Evolutionary conservation across 1,140 invertebrate species (phyloP).

Genomic region (Apis laboriosa): DNA sequence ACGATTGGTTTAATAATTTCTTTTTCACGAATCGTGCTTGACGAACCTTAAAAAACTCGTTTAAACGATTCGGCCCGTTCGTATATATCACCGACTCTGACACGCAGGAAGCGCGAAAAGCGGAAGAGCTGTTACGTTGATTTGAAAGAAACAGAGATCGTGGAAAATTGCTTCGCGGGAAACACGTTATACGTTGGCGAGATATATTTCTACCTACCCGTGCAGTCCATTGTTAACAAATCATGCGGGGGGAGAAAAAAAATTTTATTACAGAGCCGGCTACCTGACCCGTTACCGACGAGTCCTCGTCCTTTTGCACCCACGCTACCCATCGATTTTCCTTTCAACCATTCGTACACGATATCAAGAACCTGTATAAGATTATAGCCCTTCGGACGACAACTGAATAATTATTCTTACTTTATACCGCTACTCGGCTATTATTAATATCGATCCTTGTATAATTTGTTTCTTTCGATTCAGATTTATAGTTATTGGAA

Average conservation of each 20-base stretch:
- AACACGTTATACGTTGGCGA: conserved; percentile 44
- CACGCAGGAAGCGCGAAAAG: conserved; percentile 18
- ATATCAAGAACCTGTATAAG: background rate
- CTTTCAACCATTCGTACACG: background rate
- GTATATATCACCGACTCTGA: conserved; percentile 18
- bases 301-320: conserved; percentile 33
- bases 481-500: no score
- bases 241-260: conserved; percentile 31
- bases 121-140: conserved; percentile 38
- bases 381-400: background rate
- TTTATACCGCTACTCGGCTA: background rate
- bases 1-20: background rate
- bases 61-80: conserved; percentile 10
- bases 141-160: conserved; percentile 51
- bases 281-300: conserved; percentile 40
- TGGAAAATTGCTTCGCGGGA: conserved; percentile 25
- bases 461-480: background rate
- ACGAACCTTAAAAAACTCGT: conserved; percentile 18
- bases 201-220: conserved; percentile 42
- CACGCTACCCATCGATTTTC: conserved; percentile 23
- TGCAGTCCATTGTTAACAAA: conserved; percentile 55
- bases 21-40: background rate
- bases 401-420: background rate
- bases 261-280: conserved; percentile 52
- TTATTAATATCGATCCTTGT: background rate